Conservation (phyloP, 92 coral and sea anemone genomes). For the Umimayanthus chanpuru region DNA sequence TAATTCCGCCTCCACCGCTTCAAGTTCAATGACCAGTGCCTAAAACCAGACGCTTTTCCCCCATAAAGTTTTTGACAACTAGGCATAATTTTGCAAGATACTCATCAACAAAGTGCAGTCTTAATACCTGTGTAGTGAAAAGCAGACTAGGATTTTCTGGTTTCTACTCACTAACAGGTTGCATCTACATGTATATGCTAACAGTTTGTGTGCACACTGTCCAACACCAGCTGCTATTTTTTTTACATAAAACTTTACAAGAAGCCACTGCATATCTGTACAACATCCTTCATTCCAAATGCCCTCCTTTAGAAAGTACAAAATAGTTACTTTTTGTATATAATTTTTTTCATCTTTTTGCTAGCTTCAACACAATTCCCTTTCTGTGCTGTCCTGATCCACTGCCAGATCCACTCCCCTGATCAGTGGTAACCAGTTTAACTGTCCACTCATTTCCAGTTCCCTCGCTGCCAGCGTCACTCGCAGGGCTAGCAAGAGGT, state of each 20-base stretch:
- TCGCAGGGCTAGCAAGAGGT: constrained; percentile 91
- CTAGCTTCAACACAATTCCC: constrained; percentile 95
- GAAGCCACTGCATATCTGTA: constrained; percentile 10
- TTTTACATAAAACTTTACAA: constrained; percentile 15
- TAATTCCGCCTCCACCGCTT: background rate
- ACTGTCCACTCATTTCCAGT: constrained; percentile 96
- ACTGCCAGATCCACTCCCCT: constrained; percentile 63
- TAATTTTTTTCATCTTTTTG: constrained; percentile 76
- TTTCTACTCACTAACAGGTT: background rate
- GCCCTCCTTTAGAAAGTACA: constrained; percentile 10
- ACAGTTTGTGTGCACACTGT: background rate
- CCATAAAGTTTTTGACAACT: background rate
- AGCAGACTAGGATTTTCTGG: background rate
- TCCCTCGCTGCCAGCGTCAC: constrained; percentile 71
- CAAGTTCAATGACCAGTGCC: background rate
- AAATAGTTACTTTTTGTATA: background rate
- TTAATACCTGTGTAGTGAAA: background rate
- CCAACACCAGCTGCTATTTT: background rate
- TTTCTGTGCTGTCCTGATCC: constrained; percentile 88
- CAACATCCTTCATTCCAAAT: constrained; percentile 18
- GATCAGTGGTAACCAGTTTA: constrained; percentile 87
- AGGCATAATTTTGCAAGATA: background rate
- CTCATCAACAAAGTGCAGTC: background rate
- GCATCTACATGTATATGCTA: background rate
- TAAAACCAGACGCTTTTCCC: background rate